Evolutionary conservation across 53 echinoderm and acorn worm genomes (phyloP), one percentile per base, ranked within the genome.

Genomic region (Apostichopus leukothele): DNA sequence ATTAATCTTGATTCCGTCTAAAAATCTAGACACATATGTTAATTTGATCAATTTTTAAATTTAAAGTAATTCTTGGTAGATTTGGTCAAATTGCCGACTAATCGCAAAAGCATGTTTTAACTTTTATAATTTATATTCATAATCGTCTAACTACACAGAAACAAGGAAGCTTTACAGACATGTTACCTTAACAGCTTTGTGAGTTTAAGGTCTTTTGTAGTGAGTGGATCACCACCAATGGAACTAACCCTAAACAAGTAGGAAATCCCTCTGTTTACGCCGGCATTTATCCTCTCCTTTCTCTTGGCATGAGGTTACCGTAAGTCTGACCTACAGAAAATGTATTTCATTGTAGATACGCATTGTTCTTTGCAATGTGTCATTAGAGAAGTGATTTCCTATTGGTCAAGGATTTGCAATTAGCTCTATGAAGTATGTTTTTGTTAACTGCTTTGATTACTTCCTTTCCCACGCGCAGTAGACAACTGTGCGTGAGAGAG

Each of bases 401-500:
- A 85, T 85, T 85, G 85, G 85, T 85, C 85, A 67, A 85, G 85
- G 85, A 67, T 85, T 67, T 85, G 71, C 60, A 67, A 85, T 85
- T 85, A 85, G 85, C 85, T 10, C 67, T 85, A 5, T 68, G 85
- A 67, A 85, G 63, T 63, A 85, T 66, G 85, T 85, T 85, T 85
- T 85, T 66, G 67, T 67, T 66, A 68, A 85, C 9, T 26, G 14
- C 27, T 85, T 85, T 16, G 22, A 85, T 85, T 85, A 66, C 63
- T 85, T 85, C 85, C 85, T 63, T 85, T 85, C 85, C 85, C 85
- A 85, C 85, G 85, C 50, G 14, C 12, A 22, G 53, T 51, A 81
- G 81, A 81, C 81, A 7, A 16, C 21, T 59, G 81, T 81, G 81
- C 81, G 81, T 81, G 81, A 81, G 81, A 81, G 81, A 9, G 81